Percentiles rank a stretch among this genome's conserved stretches.
phyloP scores from a whole-genome alignment of 2,113 vertebrate genomes.

The Equus quagga region DNA sequence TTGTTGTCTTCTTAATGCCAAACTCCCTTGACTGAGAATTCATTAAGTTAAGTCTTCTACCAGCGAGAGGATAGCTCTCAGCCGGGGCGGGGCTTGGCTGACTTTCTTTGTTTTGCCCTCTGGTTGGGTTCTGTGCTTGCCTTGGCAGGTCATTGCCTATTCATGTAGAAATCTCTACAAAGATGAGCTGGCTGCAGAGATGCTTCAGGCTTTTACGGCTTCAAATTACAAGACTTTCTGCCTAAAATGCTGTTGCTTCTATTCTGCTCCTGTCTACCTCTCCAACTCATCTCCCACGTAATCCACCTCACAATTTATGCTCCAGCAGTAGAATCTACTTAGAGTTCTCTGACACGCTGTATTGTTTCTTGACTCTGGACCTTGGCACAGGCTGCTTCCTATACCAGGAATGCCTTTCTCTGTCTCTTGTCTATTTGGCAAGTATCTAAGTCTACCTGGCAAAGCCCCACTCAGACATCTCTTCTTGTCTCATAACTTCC shows the following conservation, averaged over 20 bases:
- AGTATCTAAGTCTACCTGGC: neutral
- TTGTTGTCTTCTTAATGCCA: neutral
- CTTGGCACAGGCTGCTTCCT: neutral
- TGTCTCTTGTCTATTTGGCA: neutral
- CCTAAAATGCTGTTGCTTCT: neutral
- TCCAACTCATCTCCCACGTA: neutral
- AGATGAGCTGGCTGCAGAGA: neutral
- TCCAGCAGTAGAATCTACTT: neutral
- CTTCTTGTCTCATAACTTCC: neutral
- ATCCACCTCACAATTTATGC: neutral
- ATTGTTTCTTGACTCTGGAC: neutral
- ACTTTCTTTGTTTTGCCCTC: slow-evolving; percentile 44
- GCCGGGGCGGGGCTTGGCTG: neutral
- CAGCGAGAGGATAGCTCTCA: neutral
- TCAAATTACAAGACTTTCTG: neutral
- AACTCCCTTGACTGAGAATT: neutral
- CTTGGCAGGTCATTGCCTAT: slow-evolving; percentile 29
- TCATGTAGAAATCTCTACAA: slow-evolving; percentile 37
- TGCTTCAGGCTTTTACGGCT: neutral
- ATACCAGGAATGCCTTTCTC: neutral
- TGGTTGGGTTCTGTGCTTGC: slow-evolving; percentile 52
- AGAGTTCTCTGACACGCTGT: neutral
- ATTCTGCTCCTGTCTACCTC: neutral
- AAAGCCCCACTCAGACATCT: neutral
- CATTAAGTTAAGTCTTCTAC: neutral